Conservation (phyloP, 2,113 vertebrate genomes). For the Bubo scandiacus region DNA sequence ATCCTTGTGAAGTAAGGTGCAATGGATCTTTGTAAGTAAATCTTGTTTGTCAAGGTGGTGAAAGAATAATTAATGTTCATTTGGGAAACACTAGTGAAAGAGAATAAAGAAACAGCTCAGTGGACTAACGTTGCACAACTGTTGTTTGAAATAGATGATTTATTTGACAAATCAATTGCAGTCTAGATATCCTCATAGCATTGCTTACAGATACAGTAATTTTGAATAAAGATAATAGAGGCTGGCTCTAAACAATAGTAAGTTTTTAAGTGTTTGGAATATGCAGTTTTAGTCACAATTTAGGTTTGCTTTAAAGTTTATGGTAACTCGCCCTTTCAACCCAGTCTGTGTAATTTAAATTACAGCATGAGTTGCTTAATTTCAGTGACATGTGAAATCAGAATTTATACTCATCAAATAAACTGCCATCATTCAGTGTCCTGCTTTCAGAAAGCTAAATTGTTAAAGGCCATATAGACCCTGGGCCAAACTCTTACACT, state of each 20-base stretch:
- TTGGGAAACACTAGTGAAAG: neutral
- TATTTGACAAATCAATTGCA: neutral
- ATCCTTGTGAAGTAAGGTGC: neutral
- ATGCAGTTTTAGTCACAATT: neutral
- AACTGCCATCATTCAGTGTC: neutral
- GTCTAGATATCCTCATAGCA: neutral
- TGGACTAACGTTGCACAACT: accelerated
- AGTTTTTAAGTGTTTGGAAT: neutral
- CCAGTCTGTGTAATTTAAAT: neutral
- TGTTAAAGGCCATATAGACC: neutral
- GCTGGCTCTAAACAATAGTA: neutral
- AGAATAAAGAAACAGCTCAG: neutral
- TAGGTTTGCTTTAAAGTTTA: neutral
- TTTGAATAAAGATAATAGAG: neutral
- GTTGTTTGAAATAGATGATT: neutral
- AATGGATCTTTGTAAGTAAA: neutral
- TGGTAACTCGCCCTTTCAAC: neutral
- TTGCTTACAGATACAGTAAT: neutral
- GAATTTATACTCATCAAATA: neutral
- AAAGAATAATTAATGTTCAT: neutral
- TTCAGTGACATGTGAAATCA: neutral
- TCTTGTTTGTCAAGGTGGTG: neutral
- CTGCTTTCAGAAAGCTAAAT: neutral
- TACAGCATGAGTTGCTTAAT: neutral
- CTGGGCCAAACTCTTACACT: neutral